Evolutionary conservation across 2,888 invertebrate genomes (phyloP), one percentile per base, ranked within the genome.

Genomic region (Psylliodes chrysocephalus): DNA sequence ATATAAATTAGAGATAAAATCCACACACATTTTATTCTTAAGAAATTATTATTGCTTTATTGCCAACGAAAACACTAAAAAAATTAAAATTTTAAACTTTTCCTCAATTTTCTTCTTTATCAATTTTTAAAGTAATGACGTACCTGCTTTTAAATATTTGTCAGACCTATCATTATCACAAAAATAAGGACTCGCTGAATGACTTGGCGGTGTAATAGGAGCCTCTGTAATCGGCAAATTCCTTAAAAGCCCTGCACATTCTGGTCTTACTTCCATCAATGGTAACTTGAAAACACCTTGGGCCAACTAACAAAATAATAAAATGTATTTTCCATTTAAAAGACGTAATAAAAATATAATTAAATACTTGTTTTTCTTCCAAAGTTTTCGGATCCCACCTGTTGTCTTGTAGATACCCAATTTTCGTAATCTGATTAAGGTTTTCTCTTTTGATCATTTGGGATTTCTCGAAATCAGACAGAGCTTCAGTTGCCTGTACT

Each of bases 281-380:
- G 92, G 92, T 5, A 91, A 79, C 74, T 89, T 89, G 79, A 90
- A 91, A 70, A 88, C 86, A 17, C 89, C 89, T 73, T 87, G 85
- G 7, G 89, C 86, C 51, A 91, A 84, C 91, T 92, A 77, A 12
- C 73, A 72, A 64, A 57, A 46, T n/a, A 49, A n/a, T n/a, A n/a
- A n/a, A n/a, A n/a, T n/a, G n/a, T 8, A 22, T 14, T n/a, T 12
- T 42, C 6, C 10, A 15, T 47, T 18, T 14, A 44, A 5, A 15
- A 17, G 10, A 15, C 6, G 18, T 17, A 35, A n/a, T 2, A 35
- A 8, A 1, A 14, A n/a, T n/a, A n/a, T n/a, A n/a, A n/a, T n/a
- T n/a, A n/a, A n/a, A n/a, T n/a, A 89, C 89, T 80, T 87, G 85
- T 83, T 87, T 84, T 71, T 90, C 89, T 46, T 85, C 84, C 18